Conservation (phyloP, 2,797 vertebrate genomes). For the Pseudochirops corinnae region DNA sequence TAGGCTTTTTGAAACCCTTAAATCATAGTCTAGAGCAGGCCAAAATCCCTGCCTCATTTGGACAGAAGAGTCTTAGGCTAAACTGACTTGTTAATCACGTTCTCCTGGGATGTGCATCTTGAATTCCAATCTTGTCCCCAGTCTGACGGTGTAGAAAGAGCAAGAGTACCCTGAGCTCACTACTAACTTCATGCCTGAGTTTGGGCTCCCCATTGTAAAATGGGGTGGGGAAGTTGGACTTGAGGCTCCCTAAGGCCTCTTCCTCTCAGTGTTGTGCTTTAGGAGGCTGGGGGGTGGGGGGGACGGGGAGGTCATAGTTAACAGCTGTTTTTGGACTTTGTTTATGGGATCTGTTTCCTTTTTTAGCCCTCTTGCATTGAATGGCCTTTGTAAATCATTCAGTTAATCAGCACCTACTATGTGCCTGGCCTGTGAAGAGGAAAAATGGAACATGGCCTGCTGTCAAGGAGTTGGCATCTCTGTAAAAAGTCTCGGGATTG, state of each 20-base stretch:
- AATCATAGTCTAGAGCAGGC: not conserved
- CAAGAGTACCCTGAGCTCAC: not conserved
- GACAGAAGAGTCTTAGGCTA: conserved; percentile 27
- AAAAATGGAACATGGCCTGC: not conserved
- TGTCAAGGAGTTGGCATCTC: not conserved
- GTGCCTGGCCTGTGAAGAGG: not conserved
- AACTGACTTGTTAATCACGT: conserved; percentile 43
- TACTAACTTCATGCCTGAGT: not conserved
- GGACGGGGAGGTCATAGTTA: not conserved
- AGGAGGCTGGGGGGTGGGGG: no score
- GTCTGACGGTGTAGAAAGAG: conserved; percentile 24
- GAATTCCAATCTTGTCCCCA: not conserved
- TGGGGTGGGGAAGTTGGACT: not conserved
- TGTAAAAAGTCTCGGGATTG: not conserved
- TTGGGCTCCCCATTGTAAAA: not conserved
- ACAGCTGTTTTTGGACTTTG: not conserved
- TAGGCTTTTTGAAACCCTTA: conserved; percentile 46
- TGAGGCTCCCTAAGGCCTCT: not conserved
- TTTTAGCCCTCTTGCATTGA: not conserved
- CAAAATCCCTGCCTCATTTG: conserved; percentile 38
- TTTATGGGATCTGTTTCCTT: not conserved
- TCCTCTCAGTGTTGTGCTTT: not conserved
- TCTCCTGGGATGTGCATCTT: conserved; percentile 31
- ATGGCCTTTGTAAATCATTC: not conserved
- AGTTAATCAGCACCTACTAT: not conserved